These are phyloP conservation scores for Heliconius aoede DNA, from an alignment of 2,888 invertebrate genomes.

Conservation along the genomic window DNA sequence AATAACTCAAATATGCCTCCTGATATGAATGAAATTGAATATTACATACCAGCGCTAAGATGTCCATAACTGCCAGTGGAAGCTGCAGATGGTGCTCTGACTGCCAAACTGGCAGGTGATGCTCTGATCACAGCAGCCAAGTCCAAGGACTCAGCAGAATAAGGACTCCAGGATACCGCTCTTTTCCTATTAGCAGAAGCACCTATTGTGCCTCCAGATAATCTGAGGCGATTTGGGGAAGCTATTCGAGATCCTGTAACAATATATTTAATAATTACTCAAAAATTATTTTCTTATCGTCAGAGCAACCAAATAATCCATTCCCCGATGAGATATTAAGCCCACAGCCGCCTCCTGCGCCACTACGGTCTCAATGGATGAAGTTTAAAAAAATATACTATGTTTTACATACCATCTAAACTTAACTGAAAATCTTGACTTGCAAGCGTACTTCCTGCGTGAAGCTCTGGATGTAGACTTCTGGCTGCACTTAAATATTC, in stretches of 20 bases:
- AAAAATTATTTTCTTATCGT: neutral
- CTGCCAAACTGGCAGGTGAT: conserved; percentile 96
- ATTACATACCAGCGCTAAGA: conserved; percentile 92
- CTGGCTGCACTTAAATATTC: conserved; percentile 79
- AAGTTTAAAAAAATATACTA: neutral
- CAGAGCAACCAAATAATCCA: no score
- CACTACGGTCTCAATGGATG: neutral
- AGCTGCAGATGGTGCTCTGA: conserved; percentile 91
- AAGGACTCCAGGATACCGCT: conserved; percentile 96
- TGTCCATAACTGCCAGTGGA: conserved; percentile 97
- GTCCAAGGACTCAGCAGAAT: conserved; percentile 95
- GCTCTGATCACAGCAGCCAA: conserved; percentile 97
- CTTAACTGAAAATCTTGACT: conserved; percentile 96
- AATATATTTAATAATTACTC: neutral
- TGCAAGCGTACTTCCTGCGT: conserved; percentile 87
- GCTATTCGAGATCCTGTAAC: conserved; percentile 79
- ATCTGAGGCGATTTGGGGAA: conserved; percentile 74
- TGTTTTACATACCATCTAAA: conserved; percentile 88
- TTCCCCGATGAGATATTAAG: no score
- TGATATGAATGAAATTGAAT: neutral
- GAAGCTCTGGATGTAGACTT: conserved; percentile 84
- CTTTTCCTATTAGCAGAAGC: conserved; percentile 91
- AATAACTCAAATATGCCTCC: no score
- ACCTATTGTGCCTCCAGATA: conserved; percentile 77
- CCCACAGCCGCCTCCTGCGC: no score